phyloP scores from a whole-genome alignment of 2,888 invertebrate species.

The Ichneumon xanthorius region DNA sequence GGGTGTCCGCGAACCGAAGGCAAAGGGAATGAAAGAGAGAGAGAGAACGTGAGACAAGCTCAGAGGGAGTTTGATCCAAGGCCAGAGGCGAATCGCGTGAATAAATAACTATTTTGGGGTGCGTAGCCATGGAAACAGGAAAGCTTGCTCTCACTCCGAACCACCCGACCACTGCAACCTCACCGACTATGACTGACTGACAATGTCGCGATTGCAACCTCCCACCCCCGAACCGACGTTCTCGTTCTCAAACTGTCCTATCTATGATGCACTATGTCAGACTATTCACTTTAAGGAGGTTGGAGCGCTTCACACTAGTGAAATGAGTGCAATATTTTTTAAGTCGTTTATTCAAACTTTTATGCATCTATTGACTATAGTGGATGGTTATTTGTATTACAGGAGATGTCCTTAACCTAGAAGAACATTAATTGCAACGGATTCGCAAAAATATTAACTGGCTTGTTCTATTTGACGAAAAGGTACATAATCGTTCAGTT shows the following conservation, averaged over 20 bases:
- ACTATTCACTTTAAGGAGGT: not conserved
- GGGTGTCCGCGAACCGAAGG: slow-evolving; percentile 41
- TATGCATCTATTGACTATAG: no score
- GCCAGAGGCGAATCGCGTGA: slow-evolving; percentile 80
- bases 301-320: no score
- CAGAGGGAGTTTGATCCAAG: slow-evolving; percentile 66
- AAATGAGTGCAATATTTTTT: no score
- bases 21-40: slow-evolving; percentile 18
- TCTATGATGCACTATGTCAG: not conserved
- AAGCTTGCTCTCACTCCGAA: slow-evolving; percentile 60
- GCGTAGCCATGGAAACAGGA: slow-evolving; percentile 78
- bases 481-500: no score
- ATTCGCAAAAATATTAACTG: no score
- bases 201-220: slow-evolving; percentile 74
- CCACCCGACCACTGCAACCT: slow-evolving; percentile 56
- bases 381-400: no score
- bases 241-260: not conserved
- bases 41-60: slow-evolving; percentile 27
- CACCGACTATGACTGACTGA: slow-evolving; percentile 71
- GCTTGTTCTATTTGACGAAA: no score
- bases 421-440: no score
- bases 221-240: slow-evolving; percentile 68
- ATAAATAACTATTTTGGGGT: slow-evolving; percentile 82
- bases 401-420: no score
- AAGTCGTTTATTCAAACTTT: no score